phyloP scores from a whole-genome alignment of 1,140 invertebrate species.

The Diabrotica virgifera region DNA sequence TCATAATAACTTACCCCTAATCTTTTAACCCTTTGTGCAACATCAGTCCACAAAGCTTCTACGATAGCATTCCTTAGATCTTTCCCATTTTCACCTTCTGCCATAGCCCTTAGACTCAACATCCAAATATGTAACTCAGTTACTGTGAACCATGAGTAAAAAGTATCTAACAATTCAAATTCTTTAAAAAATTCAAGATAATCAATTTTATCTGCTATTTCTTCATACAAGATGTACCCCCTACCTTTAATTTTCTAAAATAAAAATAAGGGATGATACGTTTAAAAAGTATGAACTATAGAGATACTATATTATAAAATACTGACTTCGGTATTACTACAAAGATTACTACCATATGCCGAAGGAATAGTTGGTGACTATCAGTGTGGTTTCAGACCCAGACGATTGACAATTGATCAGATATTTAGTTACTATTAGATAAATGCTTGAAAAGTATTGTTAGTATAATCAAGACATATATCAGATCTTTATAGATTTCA shows the following conservation, averaged over 20 bases:
- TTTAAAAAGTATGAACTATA: no score
- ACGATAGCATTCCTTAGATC: conserved; percentile 70
- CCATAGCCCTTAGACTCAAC: conserved; percentile 71
- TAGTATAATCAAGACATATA: no score
- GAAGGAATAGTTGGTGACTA: no score
- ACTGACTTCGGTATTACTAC: no score
- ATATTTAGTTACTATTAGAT: no score
- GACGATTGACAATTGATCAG: no score
- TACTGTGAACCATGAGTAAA: conserved; percentile 78
- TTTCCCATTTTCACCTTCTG: conserved; percentile 68
- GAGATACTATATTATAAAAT: no score
- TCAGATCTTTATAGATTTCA: no score
- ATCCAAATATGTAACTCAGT: conserved; percentile 86
- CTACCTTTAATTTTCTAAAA: conserved; percentile 57
- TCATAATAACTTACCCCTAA: conserved; percentile 54
- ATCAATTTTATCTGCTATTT: conserved; percentile 59
- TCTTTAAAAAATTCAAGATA: conserved; percentile 62
- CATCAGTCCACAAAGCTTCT: conserved; percentile 78
- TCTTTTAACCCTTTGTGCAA: conserved; percentile 66
- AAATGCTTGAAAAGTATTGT: no score
- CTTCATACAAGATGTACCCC: conserved; percentile 63
- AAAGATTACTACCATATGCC: no score
- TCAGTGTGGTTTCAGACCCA: no score
- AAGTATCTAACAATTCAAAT: conserved; percentile 72
- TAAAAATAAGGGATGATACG: conserved; percentile 27